Conservation (phyloP, 2,113 vertebrate species). For the Noctilio leporinus region DNA sequence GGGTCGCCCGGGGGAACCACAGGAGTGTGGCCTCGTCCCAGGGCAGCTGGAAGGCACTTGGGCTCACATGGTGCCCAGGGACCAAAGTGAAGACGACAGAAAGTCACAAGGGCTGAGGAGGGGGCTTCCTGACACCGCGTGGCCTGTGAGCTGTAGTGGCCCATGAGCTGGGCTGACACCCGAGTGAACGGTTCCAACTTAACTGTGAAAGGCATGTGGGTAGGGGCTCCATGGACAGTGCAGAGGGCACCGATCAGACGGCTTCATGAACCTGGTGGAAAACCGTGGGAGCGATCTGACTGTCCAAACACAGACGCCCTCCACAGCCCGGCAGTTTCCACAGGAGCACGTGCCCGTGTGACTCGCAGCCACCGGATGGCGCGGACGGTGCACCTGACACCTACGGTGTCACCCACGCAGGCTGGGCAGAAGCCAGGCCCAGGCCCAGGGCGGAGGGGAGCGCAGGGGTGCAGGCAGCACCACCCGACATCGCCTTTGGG, state of each 20-base stretch:
- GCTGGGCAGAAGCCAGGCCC: too few species aligned
- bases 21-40: rapidly evolving
- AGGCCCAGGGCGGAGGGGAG: too few species aligned
- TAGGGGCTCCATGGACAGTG: not conserved
- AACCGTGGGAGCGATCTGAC: rapidly evolving
- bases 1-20: too few species aligned
- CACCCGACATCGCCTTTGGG: too few species aligned
- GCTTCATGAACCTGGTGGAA: rapidly evolving
- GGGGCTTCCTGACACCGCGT: rapidly evolving
- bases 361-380: too few species aligned
- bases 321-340: rapidly evolving
- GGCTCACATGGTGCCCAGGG: not conserved
- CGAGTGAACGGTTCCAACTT: rapidly evolving
- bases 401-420: not conserved
- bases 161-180: not conserved
- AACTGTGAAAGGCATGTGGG: rapidly evolving
- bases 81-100: rapidly evolving
- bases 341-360: too few species aligned
- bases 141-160: rapidly evolving
- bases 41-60: rapidly evolving
- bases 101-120: not conserved
- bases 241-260: too few species aligned
- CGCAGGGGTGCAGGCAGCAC: not conserved
- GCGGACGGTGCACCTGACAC: too few species aligned
- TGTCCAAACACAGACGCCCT: rapidly evolving